Evolutionary conservation across 2,888 invertebrate species (phyloP).

Genomic region (Beris chalybata): DNA sequence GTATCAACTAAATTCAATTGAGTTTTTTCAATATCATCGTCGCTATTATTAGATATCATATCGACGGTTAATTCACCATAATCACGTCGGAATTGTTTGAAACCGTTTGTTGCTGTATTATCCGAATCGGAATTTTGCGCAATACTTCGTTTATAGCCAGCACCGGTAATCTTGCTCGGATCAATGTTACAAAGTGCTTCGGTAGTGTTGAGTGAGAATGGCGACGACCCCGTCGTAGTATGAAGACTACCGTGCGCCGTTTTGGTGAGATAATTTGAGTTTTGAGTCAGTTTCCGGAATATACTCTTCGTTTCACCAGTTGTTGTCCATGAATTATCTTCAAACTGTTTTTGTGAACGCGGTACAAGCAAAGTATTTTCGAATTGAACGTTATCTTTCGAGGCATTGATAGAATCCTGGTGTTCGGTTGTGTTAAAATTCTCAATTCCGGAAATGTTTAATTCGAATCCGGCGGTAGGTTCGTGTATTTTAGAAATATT

Average conservation of each 20-base stretch:
- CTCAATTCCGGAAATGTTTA: not conserved
- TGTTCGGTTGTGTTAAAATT: not conserved
- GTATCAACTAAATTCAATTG: slow-evolving; percentile 14
- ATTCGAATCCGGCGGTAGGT: no score
- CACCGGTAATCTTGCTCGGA: slow-evolving; percentile 18
- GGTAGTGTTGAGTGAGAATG: slow-evolving; percentile 30
- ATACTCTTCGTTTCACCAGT: no score
- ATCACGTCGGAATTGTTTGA: slow-evolving; percentile 4
- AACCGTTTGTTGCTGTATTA: not conserved
- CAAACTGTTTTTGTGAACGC: not conserved
- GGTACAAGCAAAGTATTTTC: not conserved
- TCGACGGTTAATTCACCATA: slow-evolving; percentile 16
- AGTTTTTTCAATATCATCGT: slow-evolving; percentile 26
- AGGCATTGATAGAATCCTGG: not conserved
- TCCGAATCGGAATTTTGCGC: not conserved
- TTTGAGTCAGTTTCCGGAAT: not conserved
- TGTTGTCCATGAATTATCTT: slow-evolving; percentile 3
- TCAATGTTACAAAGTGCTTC: slow-evolving; percentile 29
- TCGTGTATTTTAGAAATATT: not conserved
- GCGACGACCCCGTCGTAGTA: not conserved
- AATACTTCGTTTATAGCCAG: slow-evolving; percentile 15
- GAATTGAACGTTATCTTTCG: not conserved
- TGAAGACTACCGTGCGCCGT: slow-evolving; percentile 1
- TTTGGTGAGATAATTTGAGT: slow-evolving; percentile 17
- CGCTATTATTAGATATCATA: not conserved